phyloP scores from a whole-genome alignment of 37 sponge, comb jelly and placozoan species.

The Agelas oroides region DNA sequence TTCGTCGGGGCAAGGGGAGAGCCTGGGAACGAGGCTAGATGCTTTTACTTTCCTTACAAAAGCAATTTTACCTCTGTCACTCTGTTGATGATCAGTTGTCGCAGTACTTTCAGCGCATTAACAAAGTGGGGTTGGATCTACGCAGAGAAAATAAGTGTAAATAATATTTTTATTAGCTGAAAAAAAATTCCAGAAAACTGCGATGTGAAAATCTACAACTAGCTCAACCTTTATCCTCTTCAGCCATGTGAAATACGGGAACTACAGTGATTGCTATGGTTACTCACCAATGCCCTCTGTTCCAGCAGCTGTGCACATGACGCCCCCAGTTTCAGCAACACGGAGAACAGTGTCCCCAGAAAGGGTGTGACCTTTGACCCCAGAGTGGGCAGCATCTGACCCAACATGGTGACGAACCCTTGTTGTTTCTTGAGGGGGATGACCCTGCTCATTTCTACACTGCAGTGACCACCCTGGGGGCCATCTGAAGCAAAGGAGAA shows the following conservation, averaged over 20 bases:
- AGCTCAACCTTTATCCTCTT: too few species aligned
- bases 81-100: conserved; percentile 56
- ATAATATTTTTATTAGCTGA: too few species aligned
- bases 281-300: conserved; percentile 37
- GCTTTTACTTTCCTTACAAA: neutral
- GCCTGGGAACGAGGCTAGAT: neutral
- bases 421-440: conserved; percentile 83
- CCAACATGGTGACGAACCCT: conserved; percentile 69
- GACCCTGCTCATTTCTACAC: conserved; percentile 28
- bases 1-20: too few species aligned
- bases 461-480: neutral
- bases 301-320: conserved; percentile 50
- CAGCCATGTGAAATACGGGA: too few species aligned
- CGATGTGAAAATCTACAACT: too few species aligned
- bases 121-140: conserved; percentile 64
- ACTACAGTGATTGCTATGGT: too few species aligned
- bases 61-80: conserved; percentile 55
- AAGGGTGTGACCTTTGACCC: conserved; percentile 42
- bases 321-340: conserved; percentile 16
- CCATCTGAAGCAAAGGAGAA: neutral
- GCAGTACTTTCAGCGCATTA: conserved; percentile 49
- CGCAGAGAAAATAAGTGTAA: neutral
- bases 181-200: too few species aligned
- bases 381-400: conserved; percentile 64
- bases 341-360: conserved; percentile 35